Evolutionary conservation across 2,888 invertebrate species (phyloP).

Genomic region (Dascillus cervinus): DNA sequence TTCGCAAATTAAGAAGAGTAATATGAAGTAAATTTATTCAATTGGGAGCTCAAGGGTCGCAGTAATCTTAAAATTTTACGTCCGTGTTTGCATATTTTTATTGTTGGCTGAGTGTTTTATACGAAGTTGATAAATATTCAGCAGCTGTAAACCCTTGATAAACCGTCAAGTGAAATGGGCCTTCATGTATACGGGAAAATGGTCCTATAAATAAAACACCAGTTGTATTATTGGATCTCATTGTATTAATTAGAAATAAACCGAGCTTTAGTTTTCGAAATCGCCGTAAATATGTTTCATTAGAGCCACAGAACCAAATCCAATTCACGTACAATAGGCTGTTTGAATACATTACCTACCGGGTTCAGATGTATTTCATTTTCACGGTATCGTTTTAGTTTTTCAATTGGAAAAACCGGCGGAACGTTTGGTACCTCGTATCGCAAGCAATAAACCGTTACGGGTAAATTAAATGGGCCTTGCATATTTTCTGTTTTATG

Average conservation of each 20-base stretch:
- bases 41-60: conserved; percentile 11
- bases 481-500: too few species aligned
- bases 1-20: conserved; percentile 15
- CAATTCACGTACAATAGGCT: conserved; percentile 6
- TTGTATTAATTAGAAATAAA: conserved; percentile 13
- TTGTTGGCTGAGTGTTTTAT: conserved; percentile 16
- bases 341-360: too few species aligned
- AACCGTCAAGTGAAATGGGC: conserved; percentile 13
- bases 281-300: conserved; percentile 10
- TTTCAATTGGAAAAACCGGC: too few species aligned
- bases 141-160: conserved; percentile 15
- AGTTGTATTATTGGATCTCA: conserved; percentile 8
- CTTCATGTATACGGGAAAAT: too few species aligned
- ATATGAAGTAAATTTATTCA: conserved; percentile 11
- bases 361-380: too few species aligned
- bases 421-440: too few species aligned
- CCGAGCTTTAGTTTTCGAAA: conserved; percentile 9
- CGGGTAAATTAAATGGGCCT: too few species aligned
- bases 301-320: conserved; percentile 8
- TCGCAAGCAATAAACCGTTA: too few species aligned
- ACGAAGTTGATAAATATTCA: conserved; percentile 20
- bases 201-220: conserved; percentile 11
- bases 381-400: too few species aligned
- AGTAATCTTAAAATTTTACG: conserved; percentile 14
- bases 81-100: conserved; percentile 19